These are phyloP conservation scores for Cercopithecus petaurista DNA, from an alignment of 2,797 vertebrate genomes.

Conservation along the genomic window DNA sequence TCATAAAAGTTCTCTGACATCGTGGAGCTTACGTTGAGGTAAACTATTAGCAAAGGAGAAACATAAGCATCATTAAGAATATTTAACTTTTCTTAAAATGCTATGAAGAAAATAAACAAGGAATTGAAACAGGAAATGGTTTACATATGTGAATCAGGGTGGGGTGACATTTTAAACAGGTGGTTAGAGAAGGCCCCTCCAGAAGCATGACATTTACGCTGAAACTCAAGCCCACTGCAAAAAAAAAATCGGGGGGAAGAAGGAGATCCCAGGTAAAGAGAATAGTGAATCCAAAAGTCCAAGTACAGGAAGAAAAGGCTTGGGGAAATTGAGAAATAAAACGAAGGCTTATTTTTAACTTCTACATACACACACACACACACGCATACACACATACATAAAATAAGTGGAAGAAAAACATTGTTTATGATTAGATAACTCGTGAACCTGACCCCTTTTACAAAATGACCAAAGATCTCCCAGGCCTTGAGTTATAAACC, in stretches of 20 bases:
- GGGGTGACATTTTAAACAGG: background rate
- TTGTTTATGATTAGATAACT: conserved; percentile 29
- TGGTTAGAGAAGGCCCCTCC: background rate
- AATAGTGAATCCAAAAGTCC: background rate
- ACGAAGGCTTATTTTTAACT: conserved; percentile 31
- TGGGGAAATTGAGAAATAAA: background rate
- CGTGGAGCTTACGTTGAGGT: background rate
- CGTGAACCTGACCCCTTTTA: background rate
- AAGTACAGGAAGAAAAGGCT: background rate
- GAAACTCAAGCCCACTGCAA: background rate
- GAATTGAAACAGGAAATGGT: background rate
- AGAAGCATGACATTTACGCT: background rate
- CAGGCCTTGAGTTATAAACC: background rate
- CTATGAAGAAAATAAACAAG: background rate
- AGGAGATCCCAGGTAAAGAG: background rate
- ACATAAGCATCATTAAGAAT: background rate
- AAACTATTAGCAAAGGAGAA: background rate
- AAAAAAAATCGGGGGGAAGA: background rate
- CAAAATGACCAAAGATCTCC: conserved; percentile 30
- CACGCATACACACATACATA: background rate
- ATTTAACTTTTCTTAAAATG: conserved; percentile 51
- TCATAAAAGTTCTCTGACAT: background rate
- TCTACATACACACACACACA: background rate
- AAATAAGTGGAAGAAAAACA: background rate
- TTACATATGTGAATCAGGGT: background rate